A percentile compares a stretch with the other conserved stretches of the same genome.
These are phyloP conservation scores for Murina feae DNA, from an alignment of 2,113 vertebrate species.

Conservation along the genomic window DNA sequence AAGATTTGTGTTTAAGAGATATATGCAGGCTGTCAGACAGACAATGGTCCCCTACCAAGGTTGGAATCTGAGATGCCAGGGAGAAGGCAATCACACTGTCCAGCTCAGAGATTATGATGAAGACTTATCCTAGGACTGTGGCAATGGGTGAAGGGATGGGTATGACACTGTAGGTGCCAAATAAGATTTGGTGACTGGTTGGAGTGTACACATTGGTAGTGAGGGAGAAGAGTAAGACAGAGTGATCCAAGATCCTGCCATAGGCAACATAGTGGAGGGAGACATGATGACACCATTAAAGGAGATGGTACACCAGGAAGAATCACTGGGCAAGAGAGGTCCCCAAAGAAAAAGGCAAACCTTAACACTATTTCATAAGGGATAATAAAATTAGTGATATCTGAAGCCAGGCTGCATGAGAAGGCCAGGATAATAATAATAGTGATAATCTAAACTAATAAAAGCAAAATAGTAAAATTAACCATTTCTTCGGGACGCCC, in stretches of 20 bases:
- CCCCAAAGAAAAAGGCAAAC: background rate
- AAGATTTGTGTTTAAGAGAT: background rate
- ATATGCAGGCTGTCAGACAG: background rate
- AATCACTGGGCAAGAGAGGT: background rate
- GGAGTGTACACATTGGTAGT: background rate
- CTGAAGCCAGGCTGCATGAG: background rate
- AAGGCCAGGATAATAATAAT: background rate
- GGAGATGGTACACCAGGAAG: background rate
- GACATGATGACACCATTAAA: background rate
- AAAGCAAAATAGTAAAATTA: no score
- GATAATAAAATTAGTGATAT: background rate
- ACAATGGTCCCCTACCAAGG: background rate
- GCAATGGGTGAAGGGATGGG: background rate
- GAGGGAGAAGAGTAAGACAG: background rate
- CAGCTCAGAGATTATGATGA: background rate
- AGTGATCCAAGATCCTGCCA: background rate
- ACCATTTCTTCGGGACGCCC: no score
- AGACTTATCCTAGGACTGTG: background rate
- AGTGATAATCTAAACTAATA: no score
- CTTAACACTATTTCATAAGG: background rate
- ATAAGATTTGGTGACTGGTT: background rate
- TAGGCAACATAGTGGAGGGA: background rate
- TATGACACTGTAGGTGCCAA: background rate
- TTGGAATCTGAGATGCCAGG: background rate
- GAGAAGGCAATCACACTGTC: background rate